Conservation (phyloP, 1,140 invertebrate genomes). For the Drosophila pseudoananassae region DNA sequence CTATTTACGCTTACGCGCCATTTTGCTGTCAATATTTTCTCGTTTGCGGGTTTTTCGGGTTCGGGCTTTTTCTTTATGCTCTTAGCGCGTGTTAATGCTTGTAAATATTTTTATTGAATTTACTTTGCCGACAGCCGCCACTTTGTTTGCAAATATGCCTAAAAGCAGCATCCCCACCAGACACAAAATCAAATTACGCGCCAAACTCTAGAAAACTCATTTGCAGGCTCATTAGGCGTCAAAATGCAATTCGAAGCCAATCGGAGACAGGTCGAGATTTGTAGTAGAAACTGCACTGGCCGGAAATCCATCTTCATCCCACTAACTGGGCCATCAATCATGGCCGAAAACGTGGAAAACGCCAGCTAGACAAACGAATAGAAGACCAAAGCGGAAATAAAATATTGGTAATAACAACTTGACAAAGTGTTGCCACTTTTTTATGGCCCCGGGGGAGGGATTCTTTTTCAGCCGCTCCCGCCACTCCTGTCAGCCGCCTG, state of each 20-base stretch:
- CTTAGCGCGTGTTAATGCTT: conserved; percentile 73
- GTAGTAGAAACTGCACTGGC: neutral
- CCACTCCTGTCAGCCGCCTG: conserved; percentile 70
- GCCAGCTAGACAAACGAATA: conserved; percentile 28
- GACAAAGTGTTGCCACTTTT: conserved; percentile 74
- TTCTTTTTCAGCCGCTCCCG: conserved; percentile 21
- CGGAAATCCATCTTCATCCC: conserved; percentile 5
- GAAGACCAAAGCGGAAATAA: conserved; percentile 37
- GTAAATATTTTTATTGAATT: conserved; percentile 82
- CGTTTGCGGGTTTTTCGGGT: conserved; percentile 26
- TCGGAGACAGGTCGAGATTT: neutral
- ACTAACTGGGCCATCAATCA: conserved; percentile 58
- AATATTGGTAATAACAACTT: conserved; percentile 77
- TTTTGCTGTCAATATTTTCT: conserved; percentile 72
- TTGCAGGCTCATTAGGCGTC: conserved; percentile 59
- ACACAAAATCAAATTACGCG: conserved; percentile 50
- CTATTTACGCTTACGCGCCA: conserved; percentile 66
- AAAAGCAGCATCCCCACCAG: conserved; percentile 15
- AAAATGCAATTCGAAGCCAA: conserved; percentile 31
- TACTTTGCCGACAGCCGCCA: conserved; percentile 35
- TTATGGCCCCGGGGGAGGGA: conserved; percentile 51
- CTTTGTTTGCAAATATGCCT: conserved; percentile 42
- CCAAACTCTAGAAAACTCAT: conserved; percentile 35
- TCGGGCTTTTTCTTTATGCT: conserved; percentile 43
- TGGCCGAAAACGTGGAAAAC: conserved; percentile 14